Conservation (phyloP, 2,888 invertebrate species). For the Polyploca ridens region DNA sequence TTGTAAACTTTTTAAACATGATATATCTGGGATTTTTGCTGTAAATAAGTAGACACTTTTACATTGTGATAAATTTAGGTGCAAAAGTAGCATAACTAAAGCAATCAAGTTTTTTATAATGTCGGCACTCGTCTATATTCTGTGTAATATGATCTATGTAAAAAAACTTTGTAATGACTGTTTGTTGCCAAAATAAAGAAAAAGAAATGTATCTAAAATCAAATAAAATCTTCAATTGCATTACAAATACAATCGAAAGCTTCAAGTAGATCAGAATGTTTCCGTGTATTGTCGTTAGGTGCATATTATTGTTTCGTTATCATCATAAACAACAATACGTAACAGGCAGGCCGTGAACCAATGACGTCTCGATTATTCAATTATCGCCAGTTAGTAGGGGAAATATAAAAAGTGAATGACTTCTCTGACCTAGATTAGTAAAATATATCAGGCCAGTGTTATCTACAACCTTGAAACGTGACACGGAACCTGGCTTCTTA, state of each 20-base stretch:
- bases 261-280: not conserved
- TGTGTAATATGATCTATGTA: no score
- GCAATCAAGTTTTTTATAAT: no score
- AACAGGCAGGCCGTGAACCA: conserved; percentile 60
- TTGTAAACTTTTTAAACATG: no score
- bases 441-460: conserved; percentile 68
- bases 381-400: conserved; percentile 64
- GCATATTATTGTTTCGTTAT: conserved; percentile 44
- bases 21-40: no score
- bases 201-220: no score
- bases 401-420: conserved; percentile 75
- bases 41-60: no score
- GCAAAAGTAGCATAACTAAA: no score
- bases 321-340: conserved; percentile 51
- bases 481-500: conserved; percentile 74
- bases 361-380: conserved; percentile 64
- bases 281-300: conserved; percentile 2
- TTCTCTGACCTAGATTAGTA: conserved; percentile 74
- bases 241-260: not conserved
- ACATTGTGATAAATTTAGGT: no score
- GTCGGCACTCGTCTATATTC: no score
- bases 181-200: not conserved
- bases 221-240: not conserved
- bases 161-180: no score
- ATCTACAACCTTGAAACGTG: conserved; percentile 80